Evolutionary conservation across 1,140 invertebrate genomes (phyloP), one percentile per base, ranked within the genome.

Genomic region (Aphelinus atriplicis): DNA sequence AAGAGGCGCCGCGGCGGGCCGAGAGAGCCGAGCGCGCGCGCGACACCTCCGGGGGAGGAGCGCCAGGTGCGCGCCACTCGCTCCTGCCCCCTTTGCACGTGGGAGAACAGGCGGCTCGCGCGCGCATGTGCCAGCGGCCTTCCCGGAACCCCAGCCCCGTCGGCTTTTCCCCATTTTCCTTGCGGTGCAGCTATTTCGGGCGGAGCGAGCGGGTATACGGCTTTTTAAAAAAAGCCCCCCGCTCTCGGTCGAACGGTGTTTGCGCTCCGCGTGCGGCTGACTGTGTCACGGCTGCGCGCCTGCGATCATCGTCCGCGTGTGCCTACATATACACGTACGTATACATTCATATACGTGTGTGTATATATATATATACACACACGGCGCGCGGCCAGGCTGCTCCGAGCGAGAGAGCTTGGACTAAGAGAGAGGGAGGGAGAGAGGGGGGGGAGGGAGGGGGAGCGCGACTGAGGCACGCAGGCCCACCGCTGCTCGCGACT

Each of bases 381-480:
- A 26, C 26, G 26, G 26, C 26, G 26, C 26, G 26, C 26, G 26
- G 26, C 26, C 26, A 26, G 26, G 26, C 26, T 26, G 26, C 26
- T 26, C 26, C 26, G 55, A 47, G 57, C n/a, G 2, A 61, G 69
- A 62, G 53, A 57, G 66, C n/a, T 3, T 65, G 67, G 55, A 26
- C 26, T 26, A 51, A 45, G 70, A 63, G 70, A 56, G 63, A 60
- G 73, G 70, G 76, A 76, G 58, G 6, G n/a, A 48, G 64, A 53
- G 78, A 77, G 68, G 80, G 81, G 79, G 77, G 47, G 80, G 81
- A 80, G 77, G 47, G 61, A 70, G 81, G 71, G 78, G 73, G 75
- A 77, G 74, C 70, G 76, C 73, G 79, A 81, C 77, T 81, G 72
- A 80, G 80, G 83, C 83, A 82, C 80, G 83, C 81, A 82, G 83